Percentiles rank a stretch among this genome's conserved stretches.
Evolutionary conservation across 2,888 invertebrate species (phyloP).

Genomic region (Callyntrura sp.): DNA sequence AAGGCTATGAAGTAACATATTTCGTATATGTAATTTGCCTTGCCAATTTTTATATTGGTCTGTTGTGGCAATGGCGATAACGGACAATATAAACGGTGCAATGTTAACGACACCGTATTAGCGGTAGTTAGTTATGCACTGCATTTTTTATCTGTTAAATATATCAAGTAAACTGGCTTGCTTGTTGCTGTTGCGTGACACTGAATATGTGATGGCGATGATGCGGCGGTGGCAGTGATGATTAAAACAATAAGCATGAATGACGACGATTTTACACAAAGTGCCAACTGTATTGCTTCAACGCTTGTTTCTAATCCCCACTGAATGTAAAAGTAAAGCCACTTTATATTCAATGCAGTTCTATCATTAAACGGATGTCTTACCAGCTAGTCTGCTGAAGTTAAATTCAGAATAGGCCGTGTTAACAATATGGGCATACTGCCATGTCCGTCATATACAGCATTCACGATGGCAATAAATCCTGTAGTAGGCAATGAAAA

Average conservation of each 20-base stretch:
- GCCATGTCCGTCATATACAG: no score
- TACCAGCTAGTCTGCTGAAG: no score
- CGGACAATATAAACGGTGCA: background rate
- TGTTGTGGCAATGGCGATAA: conserved; percentile 19
- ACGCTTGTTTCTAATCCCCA: no score
- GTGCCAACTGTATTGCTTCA: background rate
- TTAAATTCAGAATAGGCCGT: no score
- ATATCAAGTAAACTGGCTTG: background rate
- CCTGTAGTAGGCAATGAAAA: no score
- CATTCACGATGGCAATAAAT: no score
- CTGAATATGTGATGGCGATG: background rate
- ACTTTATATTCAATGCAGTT: no score
- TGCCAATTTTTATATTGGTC: conserved; percentile 55
- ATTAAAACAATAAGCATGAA: background rate
- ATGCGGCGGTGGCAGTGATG: no score
- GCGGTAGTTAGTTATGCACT: conserved; percentile 25
- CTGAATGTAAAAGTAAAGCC: no score
- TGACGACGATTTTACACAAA: background rate
- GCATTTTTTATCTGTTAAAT: conserved; percentile 12
- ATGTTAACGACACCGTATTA: background rate
- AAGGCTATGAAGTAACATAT: conserved; percentile 57
- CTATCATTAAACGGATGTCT: no score
- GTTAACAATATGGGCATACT: no score
- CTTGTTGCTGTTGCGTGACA: background rate
- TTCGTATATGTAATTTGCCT: conserved; percentile 66